Evolutionary conservation across 2,888 invertebrate species (phyloP), one percentile per base, ranked within the genome.

Genomic region (Pachliopta kotzebuea): DNA sequence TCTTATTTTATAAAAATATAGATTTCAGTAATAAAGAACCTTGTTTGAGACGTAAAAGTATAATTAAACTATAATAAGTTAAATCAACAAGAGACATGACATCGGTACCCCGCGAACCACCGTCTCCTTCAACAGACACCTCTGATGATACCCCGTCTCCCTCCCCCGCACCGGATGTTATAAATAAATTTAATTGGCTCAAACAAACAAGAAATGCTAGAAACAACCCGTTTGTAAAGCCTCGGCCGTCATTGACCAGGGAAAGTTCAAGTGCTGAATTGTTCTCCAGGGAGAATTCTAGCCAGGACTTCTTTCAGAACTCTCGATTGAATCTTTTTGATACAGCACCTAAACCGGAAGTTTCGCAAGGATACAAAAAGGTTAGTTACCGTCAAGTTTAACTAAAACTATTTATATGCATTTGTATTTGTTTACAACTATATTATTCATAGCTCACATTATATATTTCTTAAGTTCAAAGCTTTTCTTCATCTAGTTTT

Each of bases 241-340:
- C 85, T 0, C 72, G 90, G 56, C 90, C 89, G 0, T 83, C 87
- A 0, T 67, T 92, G 1, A 90, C 79, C 0, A 79, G 90, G 29
- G 90, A 90, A 61, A 89, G 89, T 65, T 91, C 91, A 0, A 75
- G 84, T 0, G 85, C 91, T 0, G 90, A 90, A 57, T 70, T 91
- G 31, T 87, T 88, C 65, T 86, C 89, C 0, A 81, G 87, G 52
- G 86, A 90, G 56, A 90, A 86, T 60, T 91, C 90, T 1, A 90
- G 79, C 69, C 77, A 81, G 8, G 90, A 92, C 61, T 84, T 91
- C 71, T 92, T 90, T 68, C 90, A 91, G 69, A 90, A 79, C 65
- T 92, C 91, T 1, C 79, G 89, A 52, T 66, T 90, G 54, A 92
- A 92, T 68, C 71, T 92, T 14, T 92, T 92, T 55, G 91, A 92